A percentile compares a stretch with the other conserved stretches of the same genome.
phyloP scores from a whole-genome alignment of 2,888 invertebrate genomes.

The Atethmia centrago region DNA sequence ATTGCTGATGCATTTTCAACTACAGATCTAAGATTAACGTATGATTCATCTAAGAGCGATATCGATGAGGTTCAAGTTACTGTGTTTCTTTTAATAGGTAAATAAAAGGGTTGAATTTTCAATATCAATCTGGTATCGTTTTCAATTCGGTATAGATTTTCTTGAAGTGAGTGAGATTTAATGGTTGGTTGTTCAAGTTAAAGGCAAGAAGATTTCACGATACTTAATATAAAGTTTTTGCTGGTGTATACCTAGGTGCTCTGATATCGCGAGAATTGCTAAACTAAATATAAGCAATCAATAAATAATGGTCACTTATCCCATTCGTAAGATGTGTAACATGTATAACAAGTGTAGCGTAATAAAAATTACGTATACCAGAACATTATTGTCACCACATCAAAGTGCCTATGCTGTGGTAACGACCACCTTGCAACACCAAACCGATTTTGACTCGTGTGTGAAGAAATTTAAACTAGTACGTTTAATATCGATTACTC shows the following conservation, averaged over 20 bases:
- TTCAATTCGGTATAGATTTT: not conserved
- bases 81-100: not conserved
- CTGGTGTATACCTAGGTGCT: too few species aligned
- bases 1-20: constrained; percentile 37
- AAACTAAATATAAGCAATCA: constrained; percentile 19
- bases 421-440: constrained; percentile 53
- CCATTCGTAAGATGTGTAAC: constrained; percentile 29
- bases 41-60: constrained; percentile 13
- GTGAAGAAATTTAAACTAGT: constrained; percentile 62
- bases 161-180: not conserved
- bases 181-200: too few species aligned
- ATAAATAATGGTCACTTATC: constrained; percentile 37
- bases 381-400: constrained; percentile 60
- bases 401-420: constrained; percentile 51
- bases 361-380: constrained; percentile 41
- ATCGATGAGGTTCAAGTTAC: not conserved
- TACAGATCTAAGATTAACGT: constrained; percentile 10
- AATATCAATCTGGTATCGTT: not conserved
- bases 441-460: constrained; percentile 53
- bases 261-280: not conserved
- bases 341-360: constrained; percentile 23
- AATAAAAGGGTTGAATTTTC: not conserved
- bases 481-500: constrained; percentile 61
- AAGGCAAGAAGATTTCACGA: not conserved
- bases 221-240: not conserved